These are phyloP conservation scores for Eriocheir sinensis DNA, from an alignment of 1,140 invertebrate genomes.

Conservation along the genomic window DNA sequence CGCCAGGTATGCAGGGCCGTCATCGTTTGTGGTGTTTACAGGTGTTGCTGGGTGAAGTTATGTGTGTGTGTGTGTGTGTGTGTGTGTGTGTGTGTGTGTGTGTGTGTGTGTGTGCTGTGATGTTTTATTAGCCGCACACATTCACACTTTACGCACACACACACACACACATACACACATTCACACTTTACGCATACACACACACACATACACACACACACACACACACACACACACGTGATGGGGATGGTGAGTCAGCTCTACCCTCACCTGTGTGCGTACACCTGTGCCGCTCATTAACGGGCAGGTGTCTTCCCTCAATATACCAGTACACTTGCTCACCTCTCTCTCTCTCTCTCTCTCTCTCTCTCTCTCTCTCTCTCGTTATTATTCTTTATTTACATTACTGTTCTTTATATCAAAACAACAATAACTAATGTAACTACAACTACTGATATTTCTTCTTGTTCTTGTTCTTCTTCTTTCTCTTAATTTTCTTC, in stretches of 20 bases:
- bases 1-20: background rate
- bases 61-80: conserved; percentile 54
- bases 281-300: background rate
- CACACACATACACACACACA: conserved; percentile 23
- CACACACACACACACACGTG: background rate
- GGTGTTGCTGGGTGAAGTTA: background rate
- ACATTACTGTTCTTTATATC: too few relatives aligned
- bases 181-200: background rate
- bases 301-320: background rate
- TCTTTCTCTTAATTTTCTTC: too few relatives aligned
- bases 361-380: background rate
- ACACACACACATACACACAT: conserved; percentile 47
- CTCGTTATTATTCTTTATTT: too few relatives aligned
- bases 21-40: background rate
- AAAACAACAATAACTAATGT: too few relatives aligned
- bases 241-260: background rate
- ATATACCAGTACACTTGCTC: too few relatives aligned
- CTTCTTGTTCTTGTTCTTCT: too few relatives aligned
- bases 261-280: background rate
- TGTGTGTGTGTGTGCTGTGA: background rate
- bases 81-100: conserved; percentile 32
- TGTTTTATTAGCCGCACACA: background rate
- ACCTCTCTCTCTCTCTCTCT: background rate
- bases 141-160: conserved; percentile 29
- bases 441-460: too few relatives aligned